A percentile compares a stretch with the other conserved stretches of the same genome.
These are phyloP conservation scores for Octodonta nipae DNA, from an alignment of 2,888 invertebrate genomes.

Conservation along the genomic window DNA sequence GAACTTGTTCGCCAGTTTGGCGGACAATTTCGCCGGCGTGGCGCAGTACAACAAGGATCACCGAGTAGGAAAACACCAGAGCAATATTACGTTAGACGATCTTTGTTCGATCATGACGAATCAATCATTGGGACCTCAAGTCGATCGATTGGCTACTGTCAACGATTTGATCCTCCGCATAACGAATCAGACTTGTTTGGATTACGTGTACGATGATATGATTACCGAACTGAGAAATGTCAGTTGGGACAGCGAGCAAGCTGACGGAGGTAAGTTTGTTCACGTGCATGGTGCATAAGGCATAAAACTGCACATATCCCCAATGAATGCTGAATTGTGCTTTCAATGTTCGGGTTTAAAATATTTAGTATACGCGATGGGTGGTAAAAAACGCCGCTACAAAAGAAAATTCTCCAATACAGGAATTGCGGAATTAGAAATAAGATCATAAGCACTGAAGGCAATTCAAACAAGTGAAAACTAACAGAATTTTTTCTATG, in stretches of 20 bases:
- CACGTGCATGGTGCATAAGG: too few relatives aligned
- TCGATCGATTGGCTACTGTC: constrained; percentile 59
- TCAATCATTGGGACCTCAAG: constrained; percentile 43
- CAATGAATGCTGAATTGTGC: too few relatives aligned
- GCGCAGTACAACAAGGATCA: constrained; percentile 94
- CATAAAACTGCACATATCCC: too few relatives aligned
- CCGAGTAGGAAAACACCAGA: constrained; percentile 49
- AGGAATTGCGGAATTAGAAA: too few relatives aligned
- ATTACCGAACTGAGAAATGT: constrained; percentile 51
- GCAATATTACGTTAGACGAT: constrained; percentile 65
- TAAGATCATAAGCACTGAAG: too few relatives aligned
- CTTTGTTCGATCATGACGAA: constrained; percentile 65
- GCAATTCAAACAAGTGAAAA: too few relatives aligned
- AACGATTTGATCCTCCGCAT: constrained; percentile 55
- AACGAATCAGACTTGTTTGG: constrained; percentile 60
- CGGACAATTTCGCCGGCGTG: constrained; percentile 68
- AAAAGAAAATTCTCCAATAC: too few relatives aligned
- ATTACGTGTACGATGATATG: constrained; percentile 69
- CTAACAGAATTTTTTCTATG: too few relatives aligned
- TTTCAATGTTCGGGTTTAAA: too few relatives aligned
- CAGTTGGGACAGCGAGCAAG: constrained; percentile 49
- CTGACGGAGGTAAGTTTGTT: constrained; percentile 46
- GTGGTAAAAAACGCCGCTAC: too few relatives aligned
- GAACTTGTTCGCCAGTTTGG: constrained; percentile 69
- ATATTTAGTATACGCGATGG: too few relatives aligned